These are phyloP conservation scores for Drosophila sucinea DNA, from an alignment of 1,140 invertebrate species.

Conservation along the genomic window DNA sequence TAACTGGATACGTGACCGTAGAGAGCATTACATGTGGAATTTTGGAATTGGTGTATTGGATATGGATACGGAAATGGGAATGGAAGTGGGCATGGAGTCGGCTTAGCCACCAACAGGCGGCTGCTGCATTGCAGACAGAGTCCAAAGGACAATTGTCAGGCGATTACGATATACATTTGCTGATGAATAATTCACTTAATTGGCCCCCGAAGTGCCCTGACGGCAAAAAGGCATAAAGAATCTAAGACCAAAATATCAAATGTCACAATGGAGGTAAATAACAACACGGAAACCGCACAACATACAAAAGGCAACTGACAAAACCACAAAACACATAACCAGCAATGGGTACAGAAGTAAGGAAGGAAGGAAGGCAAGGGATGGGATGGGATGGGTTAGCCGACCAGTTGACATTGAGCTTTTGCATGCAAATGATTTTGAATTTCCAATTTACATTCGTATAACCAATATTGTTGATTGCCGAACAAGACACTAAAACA, in stretches of 20 bases:
- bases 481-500: conserved; percentile 18
- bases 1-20: conserved; percentile 69
- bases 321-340: conserved; percentile 33
- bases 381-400: conserved; percentile 5
- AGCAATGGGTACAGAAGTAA: not conserved
- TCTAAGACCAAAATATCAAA: conserved; percentile 33
- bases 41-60: conserved; percentile 1
- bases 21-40: conserved; percentile 25
- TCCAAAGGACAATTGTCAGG: conserved; percentile 35
- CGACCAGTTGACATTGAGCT: conserved; percentile 37
- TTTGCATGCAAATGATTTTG: conserved; percentile 44
- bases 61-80: not conserved
- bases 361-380: too few species aligned
- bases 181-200: conserved; percentile 75
- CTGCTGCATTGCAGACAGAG: conserved; percentile 6
- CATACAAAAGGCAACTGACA: conserved; percentile 42
- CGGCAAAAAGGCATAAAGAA: not conserved
- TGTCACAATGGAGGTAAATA: conserved; percentile 52
- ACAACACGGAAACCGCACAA: conserved; percentile 21
- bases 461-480: conserved; percentile 24
- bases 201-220: conserved; percentile 43
- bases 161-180: conserved; percentile 58
- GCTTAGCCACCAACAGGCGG: conserved; percentile 2
- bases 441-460: conserved; percentile 32
- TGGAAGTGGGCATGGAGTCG: not conserved